Evolutionary conservation across 2,797 vertebrate species (phyloP).

Genomic region (Leptoclinus maculatus): DNA sequence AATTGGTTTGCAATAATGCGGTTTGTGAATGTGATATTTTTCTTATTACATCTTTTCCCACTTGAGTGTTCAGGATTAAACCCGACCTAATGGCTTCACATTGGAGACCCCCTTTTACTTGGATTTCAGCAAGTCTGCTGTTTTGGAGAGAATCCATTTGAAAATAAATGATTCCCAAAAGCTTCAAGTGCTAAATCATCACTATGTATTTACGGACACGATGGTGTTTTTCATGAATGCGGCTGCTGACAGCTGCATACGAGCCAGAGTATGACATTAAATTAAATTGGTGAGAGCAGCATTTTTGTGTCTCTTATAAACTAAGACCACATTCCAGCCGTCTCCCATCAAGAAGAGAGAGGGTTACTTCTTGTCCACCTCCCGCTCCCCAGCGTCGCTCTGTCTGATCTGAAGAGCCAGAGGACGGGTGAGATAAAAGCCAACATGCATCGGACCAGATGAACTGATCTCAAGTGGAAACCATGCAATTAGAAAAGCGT

Average conservation of each 20-base stretch:
- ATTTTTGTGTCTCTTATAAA: slow-evolving; percentile 28
- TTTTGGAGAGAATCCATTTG: slow-evolving; percentile 12
- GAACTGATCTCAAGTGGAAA: background rate
- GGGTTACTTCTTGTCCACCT: background rate
- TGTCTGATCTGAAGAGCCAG: background rate
- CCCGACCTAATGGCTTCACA: background rate
- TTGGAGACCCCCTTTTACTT: slow-evolving; percentile 12
- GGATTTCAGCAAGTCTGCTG: slow-evolving; percentile 9
- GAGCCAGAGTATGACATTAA: slow-evolving; percentile 20
- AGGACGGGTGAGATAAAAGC: background rate
- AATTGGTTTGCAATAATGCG: background rate
- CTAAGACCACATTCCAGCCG: background rate
- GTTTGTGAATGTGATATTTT: background rate
- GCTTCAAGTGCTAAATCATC: slow-evolving; percentile 38
- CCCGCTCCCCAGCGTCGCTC: background rate
- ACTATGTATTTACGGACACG: slow-evolving; percentile 16
- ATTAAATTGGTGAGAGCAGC: slow-evolving; percentile 23
- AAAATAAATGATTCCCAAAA: slow-evolving; percentile 22
- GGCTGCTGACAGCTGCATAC: slow-evolving; percentile 42
- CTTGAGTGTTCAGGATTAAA: background rate
- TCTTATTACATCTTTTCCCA: background rate
- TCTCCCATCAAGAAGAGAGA: background rate
- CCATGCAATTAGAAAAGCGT: background rate
- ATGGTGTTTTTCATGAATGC: slow-evolving; percentile 41
- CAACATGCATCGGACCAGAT: background rate